phyloP scores from a whole-genome alignment of 2,888 invertebrate genomes.

The Dysmachus trigonus region DNA sequence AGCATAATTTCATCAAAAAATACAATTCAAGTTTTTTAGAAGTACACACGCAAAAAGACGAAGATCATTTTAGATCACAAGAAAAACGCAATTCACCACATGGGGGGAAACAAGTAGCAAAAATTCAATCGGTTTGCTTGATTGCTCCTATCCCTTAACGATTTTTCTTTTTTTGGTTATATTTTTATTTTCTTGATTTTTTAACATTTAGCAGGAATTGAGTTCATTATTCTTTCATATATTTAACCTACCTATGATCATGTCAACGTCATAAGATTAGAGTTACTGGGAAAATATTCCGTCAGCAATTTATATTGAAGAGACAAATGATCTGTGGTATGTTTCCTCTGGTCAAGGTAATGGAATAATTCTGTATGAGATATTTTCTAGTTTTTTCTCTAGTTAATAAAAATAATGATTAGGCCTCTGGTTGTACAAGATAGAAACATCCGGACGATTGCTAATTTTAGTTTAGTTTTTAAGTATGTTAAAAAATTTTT shows the following conservation, averaged over 20 bases:
- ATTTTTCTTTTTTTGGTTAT: background rate
- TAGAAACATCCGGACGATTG: background rate
- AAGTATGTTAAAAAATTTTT: too few species aligned
- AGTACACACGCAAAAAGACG: background rate
- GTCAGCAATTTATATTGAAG: background rate
- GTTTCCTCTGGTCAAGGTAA: background rate
- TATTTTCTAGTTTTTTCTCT: background rate
- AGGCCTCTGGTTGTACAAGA: background rate
- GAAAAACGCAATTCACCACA: background rate
- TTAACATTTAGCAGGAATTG: background rate
- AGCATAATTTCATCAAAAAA: background rate
- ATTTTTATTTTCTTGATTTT: background rate
- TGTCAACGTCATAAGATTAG: background rate
- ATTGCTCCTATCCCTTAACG: background rate
- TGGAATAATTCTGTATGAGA: background rate
- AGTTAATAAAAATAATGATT: background rate
- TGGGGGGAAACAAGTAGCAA: background rate
- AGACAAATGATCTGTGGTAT: too few species aligned
- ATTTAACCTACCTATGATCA: background rate
- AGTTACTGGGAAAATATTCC: background rate
- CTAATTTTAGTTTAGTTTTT: background rate
- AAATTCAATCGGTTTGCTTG: background rate
- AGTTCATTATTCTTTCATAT: background rate
- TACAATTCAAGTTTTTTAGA: background rate
- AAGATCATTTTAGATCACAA: background rate